Evolutionary conservation across 2,113 vertebrate genomes (phyloP).

Genomic region (Oxyruncus cristatus): DNA sequence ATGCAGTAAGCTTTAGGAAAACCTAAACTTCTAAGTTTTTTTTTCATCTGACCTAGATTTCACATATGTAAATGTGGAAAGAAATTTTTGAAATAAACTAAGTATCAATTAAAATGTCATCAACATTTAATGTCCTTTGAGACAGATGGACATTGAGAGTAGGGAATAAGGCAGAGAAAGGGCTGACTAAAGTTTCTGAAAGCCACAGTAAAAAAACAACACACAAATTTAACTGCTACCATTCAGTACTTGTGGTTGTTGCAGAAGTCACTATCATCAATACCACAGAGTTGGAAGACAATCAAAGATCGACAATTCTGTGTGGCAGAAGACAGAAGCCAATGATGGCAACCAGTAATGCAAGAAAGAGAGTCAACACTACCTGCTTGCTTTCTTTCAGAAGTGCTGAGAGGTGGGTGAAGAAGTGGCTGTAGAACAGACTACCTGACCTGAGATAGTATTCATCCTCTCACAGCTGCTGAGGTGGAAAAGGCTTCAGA

Average conservation of each 20-base stretch:
- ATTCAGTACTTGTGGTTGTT: background rate
- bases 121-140: background rate
- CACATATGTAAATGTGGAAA: background rate
- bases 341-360: rapidly evolving
- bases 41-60: background rate
- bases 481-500: background rate
- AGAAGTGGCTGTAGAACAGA: background rate
- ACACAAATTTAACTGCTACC: background rate
- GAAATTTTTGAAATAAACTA: background rate
- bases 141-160: rapidly evolving
- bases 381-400: background rate
- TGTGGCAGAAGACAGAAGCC: background rate
- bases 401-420: background rate
- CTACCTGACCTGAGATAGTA: background rate
- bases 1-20: background rate
- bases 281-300: background rate
- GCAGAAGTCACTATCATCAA: background rate
- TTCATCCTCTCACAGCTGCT: background rate
- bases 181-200: background rate
- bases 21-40: background rate
- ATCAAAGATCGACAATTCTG: background rate
- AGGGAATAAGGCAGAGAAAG: background rate
- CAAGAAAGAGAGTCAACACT: background rate
- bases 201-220: background rate
- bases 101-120: too few species aligned